Conservation (phyloP, 1,140 invertebrate species). For the Bombus confusus region DNA sequence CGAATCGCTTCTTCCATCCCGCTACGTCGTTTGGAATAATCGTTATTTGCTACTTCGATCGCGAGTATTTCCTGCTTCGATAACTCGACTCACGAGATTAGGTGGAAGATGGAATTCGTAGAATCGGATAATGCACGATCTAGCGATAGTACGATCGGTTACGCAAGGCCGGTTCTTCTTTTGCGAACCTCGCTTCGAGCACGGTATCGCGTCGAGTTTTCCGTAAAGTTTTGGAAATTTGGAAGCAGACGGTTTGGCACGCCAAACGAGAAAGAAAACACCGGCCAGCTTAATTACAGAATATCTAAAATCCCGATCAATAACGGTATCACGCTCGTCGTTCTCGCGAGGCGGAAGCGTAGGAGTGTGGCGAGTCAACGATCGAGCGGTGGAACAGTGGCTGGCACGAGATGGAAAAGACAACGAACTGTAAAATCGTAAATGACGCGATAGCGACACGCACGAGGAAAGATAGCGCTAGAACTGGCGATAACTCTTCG, state of each 20-base stretch:
- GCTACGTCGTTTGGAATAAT: neutral
- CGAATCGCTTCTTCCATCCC: neutral
- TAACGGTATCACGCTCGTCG: neutral
- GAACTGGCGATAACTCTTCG: no score
- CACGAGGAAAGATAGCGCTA: neutral
- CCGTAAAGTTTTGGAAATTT: neutral
- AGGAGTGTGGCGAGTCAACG: neutral
- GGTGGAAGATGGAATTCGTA: no score
- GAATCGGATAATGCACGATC: no score
- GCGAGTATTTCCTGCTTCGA: accelerated
- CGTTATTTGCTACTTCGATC: neutral
- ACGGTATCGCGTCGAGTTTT: no score
- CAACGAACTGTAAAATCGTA: neutral
- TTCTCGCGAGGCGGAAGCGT: neutral
- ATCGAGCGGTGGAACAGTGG: neutral
- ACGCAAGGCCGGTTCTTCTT: neutral
- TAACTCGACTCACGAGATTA: neutral
- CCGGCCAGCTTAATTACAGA: neutral
- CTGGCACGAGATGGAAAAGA: neutral
- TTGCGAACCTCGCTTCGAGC: no score
- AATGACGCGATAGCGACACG: neutral
- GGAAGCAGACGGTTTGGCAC: neutral
- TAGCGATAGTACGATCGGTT: no score
- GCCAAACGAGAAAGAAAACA: neutral
- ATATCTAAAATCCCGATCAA: neutral